Percentiles rank a stretch among this genome's conserved stretches.
phyloP scores from a whole-genome alignment of 2,797 vertebrate genomes.

The Epinephelus awoara region DNA sequence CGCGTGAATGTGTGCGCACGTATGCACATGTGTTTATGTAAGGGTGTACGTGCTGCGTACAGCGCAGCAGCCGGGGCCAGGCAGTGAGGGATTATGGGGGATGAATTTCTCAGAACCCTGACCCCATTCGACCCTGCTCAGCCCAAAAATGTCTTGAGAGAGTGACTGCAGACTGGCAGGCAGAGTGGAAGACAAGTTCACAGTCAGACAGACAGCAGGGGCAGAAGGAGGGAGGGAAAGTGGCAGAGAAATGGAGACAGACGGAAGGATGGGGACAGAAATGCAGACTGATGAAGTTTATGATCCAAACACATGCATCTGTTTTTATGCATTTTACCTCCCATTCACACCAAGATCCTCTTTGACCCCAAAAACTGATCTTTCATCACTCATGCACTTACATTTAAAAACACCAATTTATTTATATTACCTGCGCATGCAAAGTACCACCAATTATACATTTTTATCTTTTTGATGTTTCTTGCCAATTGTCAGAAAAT shows the following conservation, averaged over 20 bases:
- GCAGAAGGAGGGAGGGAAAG: slow-evolving; percentile 21
- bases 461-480: too few relatives aligned
- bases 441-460: not conserved
- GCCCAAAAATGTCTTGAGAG: slow-evolving; percentile 60
- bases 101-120: slow-evolving; percentile 69
- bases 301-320: too few relatives aligned
- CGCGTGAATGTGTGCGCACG: slow-evolving; percentile 4
- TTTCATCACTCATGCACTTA: too few relatives aligned
- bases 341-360: not conserved
- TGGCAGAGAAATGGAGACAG: not conserved
- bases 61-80: slow-evolving; percentile 42
- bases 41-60: slow-evolving; percentile 52
- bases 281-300: not conserved
- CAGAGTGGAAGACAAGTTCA: slow-evolving; percentile 32
- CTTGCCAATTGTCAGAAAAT: too few relatives aligned
- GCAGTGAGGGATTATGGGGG: slow-evolving; percentile 67
- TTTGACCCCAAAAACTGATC: not conserved
- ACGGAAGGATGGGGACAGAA: not conserved
- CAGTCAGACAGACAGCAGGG: slow-evolving; percentile 39
- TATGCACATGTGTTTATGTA: slow-evolving; percentile 31
- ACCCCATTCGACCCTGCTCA: slow-evolving; percentile 78
- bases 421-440: not conserved
- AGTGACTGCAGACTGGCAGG: slow-evolving; percentile 57
- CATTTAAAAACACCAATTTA: too few relatives aligned
- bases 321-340: not conserved